phyloP scores from a whole-genome alignment of 2,797 vertebrate genomes.

The Chloroceryle amazona region DNA sequence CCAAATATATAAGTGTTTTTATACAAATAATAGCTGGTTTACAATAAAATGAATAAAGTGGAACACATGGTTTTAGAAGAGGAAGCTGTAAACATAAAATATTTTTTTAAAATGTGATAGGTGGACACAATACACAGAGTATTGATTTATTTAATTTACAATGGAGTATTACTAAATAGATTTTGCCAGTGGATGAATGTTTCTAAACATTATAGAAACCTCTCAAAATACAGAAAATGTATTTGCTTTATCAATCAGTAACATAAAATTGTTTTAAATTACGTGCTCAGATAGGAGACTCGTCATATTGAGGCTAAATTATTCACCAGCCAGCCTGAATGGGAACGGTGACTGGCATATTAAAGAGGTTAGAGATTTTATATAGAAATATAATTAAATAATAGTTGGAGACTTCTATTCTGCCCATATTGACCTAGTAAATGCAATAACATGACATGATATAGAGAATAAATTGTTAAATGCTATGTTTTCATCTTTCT shows the following conservation, averaged over 20 bases:
- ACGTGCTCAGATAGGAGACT: not conserved
- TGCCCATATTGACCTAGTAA: not conserved
- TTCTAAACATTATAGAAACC: not conserved
- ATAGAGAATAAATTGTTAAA: not conserved
- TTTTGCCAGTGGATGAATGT: not conserved
- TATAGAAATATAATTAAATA: not conserved
- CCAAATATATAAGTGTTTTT: not conserved
- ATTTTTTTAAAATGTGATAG: not conserved
- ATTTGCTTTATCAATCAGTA: not conserved
- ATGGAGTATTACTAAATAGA: not conserved
- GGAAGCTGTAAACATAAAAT: not conserved
- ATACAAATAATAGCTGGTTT: not conserved
- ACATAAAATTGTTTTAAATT: not conserved
- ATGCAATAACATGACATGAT: not conserved
- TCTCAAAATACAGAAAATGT: not conserved
- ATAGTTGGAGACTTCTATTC: not conserved
- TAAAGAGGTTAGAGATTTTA: conserved; percentile 14
- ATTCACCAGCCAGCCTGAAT: not conserved
- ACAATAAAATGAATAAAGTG: not conserved
- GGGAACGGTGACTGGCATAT: not conserved
- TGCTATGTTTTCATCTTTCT: not conserved
- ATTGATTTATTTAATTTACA: not conserved
- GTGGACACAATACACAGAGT: not conserved
- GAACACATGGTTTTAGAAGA: not conserved
- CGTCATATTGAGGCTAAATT: not conserved